Conservation (phyloP, 2,888 invertebrate genomes). For the Ichneumoninae sp. region DNA sequence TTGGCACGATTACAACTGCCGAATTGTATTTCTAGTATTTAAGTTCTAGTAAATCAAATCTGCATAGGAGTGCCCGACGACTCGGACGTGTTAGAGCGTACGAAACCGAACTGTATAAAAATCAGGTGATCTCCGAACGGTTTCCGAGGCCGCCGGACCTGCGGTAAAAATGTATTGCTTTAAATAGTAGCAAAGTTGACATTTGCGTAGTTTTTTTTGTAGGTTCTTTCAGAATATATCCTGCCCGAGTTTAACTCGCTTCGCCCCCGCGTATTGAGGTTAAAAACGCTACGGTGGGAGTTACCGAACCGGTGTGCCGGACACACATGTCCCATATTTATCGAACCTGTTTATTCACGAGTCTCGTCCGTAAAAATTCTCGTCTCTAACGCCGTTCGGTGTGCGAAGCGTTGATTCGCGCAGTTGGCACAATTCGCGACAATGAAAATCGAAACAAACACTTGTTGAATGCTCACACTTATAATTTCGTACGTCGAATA, state of each 20-base stretch:
- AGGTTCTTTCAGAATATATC: neutral
- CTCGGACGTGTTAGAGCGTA: no score
- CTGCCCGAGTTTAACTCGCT: neutral
- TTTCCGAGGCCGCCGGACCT: no score
- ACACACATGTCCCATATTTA: neutral
- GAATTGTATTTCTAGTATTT: no score
- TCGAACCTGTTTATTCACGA: neutral
- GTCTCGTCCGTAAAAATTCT: neutral
- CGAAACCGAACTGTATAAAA: no score
- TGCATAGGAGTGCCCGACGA: no score
- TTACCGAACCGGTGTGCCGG: neutral
- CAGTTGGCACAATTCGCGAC: neutral
- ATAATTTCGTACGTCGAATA: neutral
- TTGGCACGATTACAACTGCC: no score
- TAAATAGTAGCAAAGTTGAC: no score
- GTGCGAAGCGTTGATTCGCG: neutral
- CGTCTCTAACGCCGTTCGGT: neutral
- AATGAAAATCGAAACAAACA: neutral
- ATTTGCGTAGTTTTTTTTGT: neutral
- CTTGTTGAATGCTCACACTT: neutral
- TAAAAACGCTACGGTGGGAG: neutral
- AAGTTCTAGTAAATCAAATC: no score
- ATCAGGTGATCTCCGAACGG: no score
- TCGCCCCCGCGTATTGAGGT: neutral
- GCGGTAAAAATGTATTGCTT: no score